Conservation (phyloP, 2,113 vertebrate genomes). For the Lipophrys pholis region DNA sequence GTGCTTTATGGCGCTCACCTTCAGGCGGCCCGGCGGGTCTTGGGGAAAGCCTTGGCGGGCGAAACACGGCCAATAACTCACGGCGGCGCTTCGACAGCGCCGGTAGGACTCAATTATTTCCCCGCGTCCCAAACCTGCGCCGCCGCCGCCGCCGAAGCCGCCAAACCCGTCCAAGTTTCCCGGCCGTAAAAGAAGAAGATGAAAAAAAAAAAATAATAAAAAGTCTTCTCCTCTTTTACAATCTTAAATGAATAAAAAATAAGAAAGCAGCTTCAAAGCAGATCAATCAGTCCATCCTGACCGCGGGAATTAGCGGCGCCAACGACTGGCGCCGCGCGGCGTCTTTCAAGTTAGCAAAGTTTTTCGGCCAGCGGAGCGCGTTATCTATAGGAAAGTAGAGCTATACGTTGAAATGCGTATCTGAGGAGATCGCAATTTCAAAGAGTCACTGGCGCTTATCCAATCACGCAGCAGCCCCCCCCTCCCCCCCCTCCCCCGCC, state of each 20-base stretch:
- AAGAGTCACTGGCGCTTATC: conserved; percentile 79
- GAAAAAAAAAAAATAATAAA: no score
- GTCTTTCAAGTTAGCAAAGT: conserved; percentile 68
- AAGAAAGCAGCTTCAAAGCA: conserved; percentile 57
- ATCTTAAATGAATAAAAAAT: no score
- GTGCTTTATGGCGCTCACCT: conserved; percentile 76
- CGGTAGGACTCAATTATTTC: conserved; percentile 72
- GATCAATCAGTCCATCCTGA: conserved; percentile 53
- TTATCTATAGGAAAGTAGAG: conserved; percentile 70
- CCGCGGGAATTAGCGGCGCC: conserved; percentile 42
- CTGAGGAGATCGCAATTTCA: conserved; percentile 74
- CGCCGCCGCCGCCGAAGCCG: no score
- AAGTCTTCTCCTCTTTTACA: no score
- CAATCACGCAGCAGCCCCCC: conserved; percentile 73
- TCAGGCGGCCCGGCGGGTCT: conserved; percentile 62
- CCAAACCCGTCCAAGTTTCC: conserved; percentile 31
- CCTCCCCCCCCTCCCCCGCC: conserved; percentile 18
- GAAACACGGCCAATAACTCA: conserved; percentile 70
- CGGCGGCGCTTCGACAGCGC: no score
- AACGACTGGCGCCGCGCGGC: no score
- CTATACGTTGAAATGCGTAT: conserved; percentile 69
- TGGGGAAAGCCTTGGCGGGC: conserved; percentile 68
- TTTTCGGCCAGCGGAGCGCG: conserved; percentile 57
- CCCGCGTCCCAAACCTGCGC: no score
- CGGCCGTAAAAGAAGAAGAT: no score